These are phyloP conservation scores for Zelleria hepariella DNA, from an alignment of 2,888 invertebrate genomes.

Conservation along the genomic window DNA sequence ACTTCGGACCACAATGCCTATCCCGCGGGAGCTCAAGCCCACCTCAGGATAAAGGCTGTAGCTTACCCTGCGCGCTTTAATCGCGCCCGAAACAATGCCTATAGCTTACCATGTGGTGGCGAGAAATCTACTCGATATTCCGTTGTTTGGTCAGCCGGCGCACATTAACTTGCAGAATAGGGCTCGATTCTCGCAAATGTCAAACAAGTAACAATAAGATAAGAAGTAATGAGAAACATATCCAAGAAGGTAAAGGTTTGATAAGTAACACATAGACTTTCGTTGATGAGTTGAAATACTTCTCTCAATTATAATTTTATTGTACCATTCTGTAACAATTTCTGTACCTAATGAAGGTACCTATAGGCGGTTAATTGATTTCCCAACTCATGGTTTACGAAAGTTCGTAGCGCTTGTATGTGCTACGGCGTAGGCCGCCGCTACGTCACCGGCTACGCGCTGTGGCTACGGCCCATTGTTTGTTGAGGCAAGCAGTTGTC, in stretches of 20 bases:
- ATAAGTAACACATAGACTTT: too few relatives aligned
- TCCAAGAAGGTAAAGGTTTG: too few relatives aligned
- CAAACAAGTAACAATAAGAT: too few relatives aligned
- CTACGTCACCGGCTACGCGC: not conserved
- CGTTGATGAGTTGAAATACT: too few relatives aligned
- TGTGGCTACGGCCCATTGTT: not conserved
- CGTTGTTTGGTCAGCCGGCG: not conserved
- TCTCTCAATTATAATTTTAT: too few relatives aligned
- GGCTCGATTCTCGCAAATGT: not conserved
- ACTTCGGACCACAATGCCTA: slow-evolving; percentile 26
- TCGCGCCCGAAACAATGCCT: not conserved
- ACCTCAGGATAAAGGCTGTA: not conserved
- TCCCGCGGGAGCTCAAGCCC: not conserved
- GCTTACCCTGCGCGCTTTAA: not conserved
- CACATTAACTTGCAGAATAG: not conserved
- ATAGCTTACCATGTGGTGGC: not conserved
- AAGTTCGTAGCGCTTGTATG: not conserved
- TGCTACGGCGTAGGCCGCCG: not conserved
- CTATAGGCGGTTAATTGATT: not conserved
- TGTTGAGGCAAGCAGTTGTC: not conserved
- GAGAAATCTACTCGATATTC: not conserved
- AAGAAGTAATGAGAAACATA: too few relatives aligned
- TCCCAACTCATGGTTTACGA: not conserved
- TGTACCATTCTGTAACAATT: too few relatives aligned
- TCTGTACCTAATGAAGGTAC: not conserved